Base-by-base conservation (phyloP, 2,888 invertebrate genomes). In the Mythimna lalbum region DNA sequence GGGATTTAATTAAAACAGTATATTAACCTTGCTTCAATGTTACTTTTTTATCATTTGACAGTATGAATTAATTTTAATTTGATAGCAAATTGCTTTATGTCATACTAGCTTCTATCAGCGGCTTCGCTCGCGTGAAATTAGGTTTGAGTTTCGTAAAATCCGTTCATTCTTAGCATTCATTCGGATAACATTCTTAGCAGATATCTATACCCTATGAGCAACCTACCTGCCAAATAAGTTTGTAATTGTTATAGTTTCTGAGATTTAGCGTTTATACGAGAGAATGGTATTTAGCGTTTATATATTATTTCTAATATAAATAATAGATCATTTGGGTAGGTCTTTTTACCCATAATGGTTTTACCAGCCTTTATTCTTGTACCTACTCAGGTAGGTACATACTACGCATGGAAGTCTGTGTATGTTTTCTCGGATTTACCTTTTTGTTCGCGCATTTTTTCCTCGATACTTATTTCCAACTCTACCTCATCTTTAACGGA, bases 21-120 rank as follows among this genome's bases (percentile, higher is more conserved):
- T 78, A 81, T 64, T 80, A 69, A 69, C 66, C 65, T 64, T 69
- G 62, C 21, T 65, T 57, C 52, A 55, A 61, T 74, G 49, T 68
- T 61, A 78, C 27, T 65, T 60, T 60, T 50, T 66, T 73, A 70
- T 73, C 59, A 64, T 80, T 69, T 76, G 12, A 52, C 19, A 23
- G 10, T 50, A 39, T 17, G n/a, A 39, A 36, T 47, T 39, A 12
- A 39, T 72, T 31, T 56, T 31, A 36, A 36, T 39, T 47, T 14
- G 52, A 23, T 36, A 53, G 33, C 6, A 33, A 31, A 5, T n/a
- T 19, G 10, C 36, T 5, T 50, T 27, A 5, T n/a, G n/a, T n/a
- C n/a, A n/a, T n/a, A n/a, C n/a, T n/a, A n/a, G n/a, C n/a, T n/a
- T n/a, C n/a, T n/a, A n/a, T n/a, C n/a, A n/a, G n/a, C n/a, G n/a